phyloP scores from a whole-genome alignment of 37 sponge, comb jelly and placozoan genomes.

The Dysidea cf. avara region DNA sequence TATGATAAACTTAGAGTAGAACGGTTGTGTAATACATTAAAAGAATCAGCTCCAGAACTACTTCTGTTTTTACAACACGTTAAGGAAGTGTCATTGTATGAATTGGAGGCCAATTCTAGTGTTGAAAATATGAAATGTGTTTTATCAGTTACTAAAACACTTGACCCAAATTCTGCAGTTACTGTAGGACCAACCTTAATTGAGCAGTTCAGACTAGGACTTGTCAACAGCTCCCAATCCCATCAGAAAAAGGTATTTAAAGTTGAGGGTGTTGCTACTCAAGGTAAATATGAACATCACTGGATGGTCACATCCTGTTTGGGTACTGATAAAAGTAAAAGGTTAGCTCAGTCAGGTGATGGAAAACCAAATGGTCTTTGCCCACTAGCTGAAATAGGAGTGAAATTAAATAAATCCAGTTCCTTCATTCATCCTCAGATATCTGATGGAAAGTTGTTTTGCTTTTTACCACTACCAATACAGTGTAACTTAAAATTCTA shows the following conservation, averaged over 20 bases:
- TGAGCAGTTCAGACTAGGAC: too few relatives aligned
- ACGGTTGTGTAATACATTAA: slow-evolving; percentile 8
- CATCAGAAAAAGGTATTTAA: too few relatives aligned
- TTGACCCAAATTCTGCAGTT: neutral
- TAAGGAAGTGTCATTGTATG: slow-evolving; percentile 39
- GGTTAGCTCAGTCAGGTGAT: neutral
- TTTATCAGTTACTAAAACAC: slow-evolving; percentile 8
- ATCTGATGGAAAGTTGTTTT: slow-evolving; percentile 32
- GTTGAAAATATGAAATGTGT: neutral
- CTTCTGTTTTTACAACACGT: slow-evolving; percentile 63
- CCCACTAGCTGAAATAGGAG: slow-evolving; percentile 47
- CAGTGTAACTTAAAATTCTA: slow-evolving; percentile 35
- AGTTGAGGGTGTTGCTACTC: neutral
- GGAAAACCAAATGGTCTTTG: slow-evolving; percentile 20
- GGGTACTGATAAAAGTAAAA: neutral
- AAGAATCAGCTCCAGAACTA: slow-evolving; percentile 23
- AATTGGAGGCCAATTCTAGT: slow-evolving; percentile 8
- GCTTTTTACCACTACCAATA: slow-evolving; percentile 60
- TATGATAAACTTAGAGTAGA: slow-evolving; percentile 5
- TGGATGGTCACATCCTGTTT: slow-evolving; percentile 39
- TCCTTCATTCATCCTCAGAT: neutral
- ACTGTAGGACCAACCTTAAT: too few relatives aligned
- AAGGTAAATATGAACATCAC: neutral
- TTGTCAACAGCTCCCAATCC: too few relatives aligned
- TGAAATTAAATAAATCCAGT: neutral